Percentiles rank a stretch among this genome's conserved stretches.
Evolutionary conservation across 1,140 invertebrate genomes (phyloP).

Genomic region (Heliconius hermathena): DNA sequence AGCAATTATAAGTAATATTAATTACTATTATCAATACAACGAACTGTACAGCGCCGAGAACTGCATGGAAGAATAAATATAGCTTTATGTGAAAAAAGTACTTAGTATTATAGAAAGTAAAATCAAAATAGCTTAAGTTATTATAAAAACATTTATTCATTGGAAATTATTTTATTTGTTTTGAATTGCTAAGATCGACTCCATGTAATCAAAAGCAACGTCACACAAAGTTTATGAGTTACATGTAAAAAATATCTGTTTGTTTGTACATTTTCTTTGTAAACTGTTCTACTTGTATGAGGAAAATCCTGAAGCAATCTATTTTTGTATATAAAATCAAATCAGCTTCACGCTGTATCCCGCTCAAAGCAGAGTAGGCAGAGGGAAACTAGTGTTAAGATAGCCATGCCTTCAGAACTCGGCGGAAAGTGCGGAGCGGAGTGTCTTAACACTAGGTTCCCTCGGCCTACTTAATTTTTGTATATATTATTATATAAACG

Average conservation of each 20-base stretch:
- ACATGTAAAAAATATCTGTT: neutral
- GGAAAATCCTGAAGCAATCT: too few relatives aligned
- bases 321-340: too few relatives aligned
- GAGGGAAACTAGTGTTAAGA: too few relatives aligned
- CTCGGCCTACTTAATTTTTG: too few relatives aligned
- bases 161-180: neutral
- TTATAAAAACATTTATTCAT: neutral
- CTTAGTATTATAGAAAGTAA: neutral
- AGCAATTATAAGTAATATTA: neutral
- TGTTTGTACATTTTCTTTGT: too few relatives aligned
- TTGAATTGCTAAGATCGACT: neutral
- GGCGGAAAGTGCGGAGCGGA: too few relatives aligned
- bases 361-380: too few relatives aligned
- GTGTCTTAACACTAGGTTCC: too few relatives aligned
- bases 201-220: neutral
- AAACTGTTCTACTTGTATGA: too few relatives aligned
- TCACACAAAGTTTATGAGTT: neutral
- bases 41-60: conserved; percentile 12
- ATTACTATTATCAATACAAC: conserved; percentile 19
- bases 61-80: neutral
- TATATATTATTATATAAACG: too few relatives aligned
- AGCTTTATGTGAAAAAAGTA: neutral
- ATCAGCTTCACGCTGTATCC: too few relatives aligned
- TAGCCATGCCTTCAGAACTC: too few relatives aligned
- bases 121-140: neutral